phyloP scores from a whole-genome alignment of 2,888 invertebrate species.

The Lithophane leautieri region DNA sequence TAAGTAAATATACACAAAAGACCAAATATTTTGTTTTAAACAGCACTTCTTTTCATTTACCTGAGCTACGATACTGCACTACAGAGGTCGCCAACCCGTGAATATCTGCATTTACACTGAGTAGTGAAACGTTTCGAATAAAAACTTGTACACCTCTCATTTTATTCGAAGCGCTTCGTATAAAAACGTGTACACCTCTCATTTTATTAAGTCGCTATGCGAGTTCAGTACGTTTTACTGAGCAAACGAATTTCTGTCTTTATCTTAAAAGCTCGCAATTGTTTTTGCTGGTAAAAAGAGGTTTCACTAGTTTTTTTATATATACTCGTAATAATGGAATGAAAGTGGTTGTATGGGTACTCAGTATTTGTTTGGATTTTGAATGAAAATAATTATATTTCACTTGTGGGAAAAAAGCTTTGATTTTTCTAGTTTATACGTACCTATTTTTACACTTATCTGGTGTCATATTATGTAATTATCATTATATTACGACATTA shows the following conservation, averaged over 20 bases:
- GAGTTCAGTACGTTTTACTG: slow-evolving; percentile 42
- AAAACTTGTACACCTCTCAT: slow-evolving; percentile 58
- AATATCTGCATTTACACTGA: slow-evolving; percentile 64
- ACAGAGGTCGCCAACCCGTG: slow-evolving; percentile 58
- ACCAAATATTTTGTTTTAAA: slow-evolving; percentile 2
- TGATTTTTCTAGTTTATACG: no score
- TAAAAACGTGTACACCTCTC: slow-evolving; percentile 54
- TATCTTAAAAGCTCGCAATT: slow-evolving; percentile 41
- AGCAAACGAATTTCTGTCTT: slow-evolving; percentile 37
- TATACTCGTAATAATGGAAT: slow-evolving; percentile 16
- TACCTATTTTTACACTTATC: no score
- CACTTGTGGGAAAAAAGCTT: no score
- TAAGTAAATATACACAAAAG: not conserved
- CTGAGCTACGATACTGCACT: slow-evolving; percentile 37
- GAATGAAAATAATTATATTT: not conserved
- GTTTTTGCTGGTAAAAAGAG: slow-evolving; percentile 17
- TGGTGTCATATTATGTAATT: no score
- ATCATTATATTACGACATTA: no score
- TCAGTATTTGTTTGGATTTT: not conserved
- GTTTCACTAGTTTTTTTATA: slow-evolving; percentile 13
- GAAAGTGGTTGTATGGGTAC: slow-evolving; percentile 4
- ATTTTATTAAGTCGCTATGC: slow-evolving; percentile 55
- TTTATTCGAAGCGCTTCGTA: slow-evolving; percentile 55
- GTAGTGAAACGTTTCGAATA: slow-evolving; percentile 60
- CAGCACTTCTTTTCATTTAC: slow-evolving; percentile 41